Evolutionary conservation across 2,113 vertebrate species (phyloP).

Genomic region (Speoplatyrhinus poulsoni): DNA sequence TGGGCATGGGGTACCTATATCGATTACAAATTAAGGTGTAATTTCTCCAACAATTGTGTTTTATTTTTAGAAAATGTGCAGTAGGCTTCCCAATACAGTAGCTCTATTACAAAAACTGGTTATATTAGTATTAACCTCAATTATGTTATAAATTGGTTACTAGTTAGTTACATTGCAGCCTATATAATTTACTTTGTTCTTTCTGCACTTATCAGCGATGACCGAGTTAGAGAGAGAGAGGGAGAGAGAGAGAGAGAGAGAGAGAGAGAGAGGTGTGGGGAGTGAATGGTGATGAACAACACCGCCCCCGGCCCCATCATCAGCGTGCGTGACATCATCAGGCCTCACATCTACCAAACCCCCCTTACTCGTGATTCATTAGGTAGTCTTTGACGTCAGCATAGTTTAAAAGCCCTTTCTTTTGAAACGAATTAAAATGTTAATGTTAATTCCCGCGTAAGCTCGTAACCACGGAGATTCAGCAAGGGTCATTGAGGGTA

Average conservation of each 20-base stretch:
- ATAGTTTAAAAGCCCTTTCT: constrained; percentile 46
- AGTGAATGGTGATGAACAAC: no score
- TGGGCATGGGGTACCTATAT: no score
- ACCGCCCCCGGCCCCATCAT: not conserved
- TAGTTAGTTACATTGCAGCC: no score
- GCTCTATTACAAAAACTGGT: not conserved
- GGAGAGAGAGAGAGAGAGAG: not conserved
- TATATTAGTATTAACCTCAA: not conserved
- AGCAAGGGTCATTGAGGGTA: constrained; percentile 36
- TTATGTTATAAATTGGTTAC: no score
- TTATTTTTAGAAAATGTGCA: no score
- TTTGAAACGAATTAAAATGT: constrained; percentile 45
- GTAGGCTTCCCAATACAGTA: not conserved
- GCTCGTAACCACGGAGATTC: constrained; percentile 54
- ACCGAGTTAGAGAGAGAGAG: no score
- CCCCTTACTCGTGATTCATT: constrained; percentile 44
- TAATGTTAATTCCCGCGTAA: constrained; percentile 59
- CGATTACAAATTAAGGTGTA: no score
- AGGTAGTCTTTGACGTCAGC: constrained; percentile 65
- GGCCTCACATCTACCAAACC: constrained; percentile 23
- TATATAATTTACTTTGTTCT: no score
- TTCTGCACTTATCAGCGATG: no score
- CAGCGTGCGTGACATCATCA: constrained; percentile 26
- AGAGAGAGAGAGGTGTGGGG: not conserved
- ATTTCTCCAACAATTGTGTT: no score